Base-by-base conservation (phyloP, 2,888 invertebrate genomes). In the Erebia palarica region DNA sequence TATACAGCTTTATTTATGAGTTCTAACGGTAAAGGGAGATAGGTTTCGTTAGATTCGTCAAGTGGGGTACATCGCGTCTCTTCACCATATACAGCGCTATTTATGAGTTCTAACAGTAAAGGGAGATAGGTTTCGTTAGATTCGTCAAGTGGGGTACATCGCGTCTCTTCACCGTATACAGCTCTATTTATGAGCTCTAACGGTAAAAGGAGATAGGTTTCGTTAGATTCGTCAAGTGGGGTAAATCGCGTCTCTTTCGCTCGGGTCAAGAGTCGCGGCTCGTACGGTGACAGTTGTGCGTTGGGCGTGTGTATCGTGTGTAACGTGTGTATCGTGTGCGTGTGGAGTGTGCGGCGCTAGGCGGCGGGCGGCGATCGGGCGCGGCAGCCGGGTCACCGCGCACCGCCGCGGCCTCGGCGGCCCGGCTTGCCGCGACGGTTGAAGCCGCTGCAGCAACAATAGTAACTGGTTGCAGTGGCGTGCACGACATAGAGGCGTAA, bases 391-490 rank as follows among this genome's bases (percentile, higher is more conserved):
- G 80, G 86, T 86, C 84, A 85, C 85, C 84, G 85, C 82, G 83
- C 79, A 70, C 76, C 83, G 78, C 87, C 86, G 74, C 88, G 89
- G 3, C 89, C 89, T 73, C 92, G 90, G 53, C 91, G 84, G 2
- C 92, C 92, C 27, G 89, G 89, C 83, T 85, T 89, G 72, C 90
- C 90, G 78, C 92, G 92, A 0, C 92, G 87, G 84, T 92, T 92
- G 88, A 92, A 92, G 44, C 92, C 92, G 78, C 92, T 92, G 79
- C 36, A 16, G 64, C 14, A 36, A 42, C 36, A 42, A 68, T 3
- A 27, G 3, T 27, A 27, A 27, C 27, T 3, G 27, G 27, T 27
- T 27, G 27, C 27, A 27, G 27, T 27, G 27, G 27, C 27, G 27
- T 27, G 3, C 27, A 27, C 4, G 27, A 27, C 27, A 27, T 27